Conservation (phyloP, 1,140 invertebrate genomes). For the Zophobas atratus region DNA sequence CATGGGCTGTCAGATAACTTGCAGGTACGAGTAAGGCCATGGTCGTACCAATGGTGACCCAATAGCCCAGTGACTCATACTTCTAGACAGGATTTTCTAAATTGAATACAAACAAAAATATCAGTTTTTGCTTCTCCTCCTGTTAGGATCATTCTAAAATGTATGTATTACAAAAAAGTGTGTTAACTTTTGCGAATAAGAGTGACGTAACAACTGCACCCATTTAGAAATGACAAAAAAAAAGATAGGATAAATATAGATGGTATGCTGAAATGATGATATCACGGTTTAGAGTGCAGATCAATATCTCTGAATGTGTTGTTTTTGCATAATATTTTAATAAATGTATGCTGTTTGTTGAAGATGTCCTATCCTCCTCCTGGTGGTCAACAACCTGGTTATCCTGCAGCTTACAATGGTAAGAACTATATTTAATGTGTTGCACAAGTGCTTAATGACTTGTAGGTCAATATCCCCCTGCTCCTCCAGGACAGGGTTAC, state of each 20-base stretch:
- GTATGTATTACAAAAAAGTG: slow-evolving; percentile 9
- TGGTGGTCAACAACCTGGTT: slow-evolving; percentile 49
- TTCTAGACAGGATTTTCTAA: slow-evolving; percentile 6
- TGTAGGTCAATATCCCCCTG: slow-evolving; percentile 44
- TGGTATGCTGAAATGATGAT: slow-evolving; percentile 12
- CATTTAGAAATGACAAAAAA: neutral
- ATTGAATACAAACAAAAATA: neutral
- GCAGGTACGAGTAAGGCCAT: too few relatives aligned
- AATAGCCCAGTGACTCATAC: slow-evolving; percentile 1
- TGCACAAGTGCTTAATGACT: slow-evolving; percentile 10
- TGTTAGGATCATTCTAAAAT: slow-evolving; percentile 19
- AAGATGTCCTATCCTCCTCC: slow-evolving; percentile 58
- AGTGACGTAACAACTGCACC: slow-evolving; percentile 13
- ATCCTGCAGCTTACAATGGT: slow-evolving; percentile 59
- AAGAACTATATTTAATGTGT: slow-evolving; percentile 45
- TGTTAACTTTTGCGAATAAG: neutral
- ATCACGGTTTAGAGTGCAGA: neutral
- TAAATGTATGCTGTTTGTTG: slow-evolving; percentile 33
- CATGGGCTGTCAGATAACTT: too few relatives aligned
- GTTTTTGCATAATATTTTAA: neutral
- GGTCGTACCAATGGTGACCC: too few relatives aligned
- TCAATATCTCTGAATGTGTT: too few relatives aligned
- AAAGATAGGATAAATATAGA: slow-evolving; percentile 39
- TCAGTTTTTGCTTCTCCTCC: neutral
- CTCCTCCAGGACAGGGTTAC: slow-evolving; percentile 24